Conservation (phyloP, 1,140 invertebrate genomes). For the Oryctes rhinoceros region DNA sequence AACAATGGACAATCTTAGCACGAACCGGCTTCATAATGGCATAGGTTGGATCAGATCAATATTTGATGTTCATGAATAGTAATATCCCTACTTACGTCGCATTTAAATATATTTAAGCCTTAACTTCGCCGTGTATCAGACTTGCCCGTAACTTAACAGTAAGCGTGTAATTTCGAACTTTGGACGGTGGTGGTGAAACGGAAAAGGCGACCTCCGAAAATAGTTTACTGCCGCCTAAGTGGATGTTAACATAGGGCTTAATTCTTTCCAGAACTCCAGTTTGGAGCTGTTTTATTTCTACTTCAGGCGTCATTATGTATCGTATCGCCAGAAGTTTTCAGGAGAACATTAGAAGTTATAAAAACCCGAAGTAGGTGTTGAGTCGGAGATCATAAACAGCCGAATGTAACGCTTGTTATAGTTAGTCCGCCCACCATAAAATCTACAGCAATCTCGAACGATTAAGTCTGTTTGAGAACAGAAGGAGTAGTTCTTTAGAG, state of each 20-base stretch:
- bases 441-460: neutral
- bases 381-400: conserved; percentile 7
- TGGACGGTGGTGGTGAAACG: neutral
- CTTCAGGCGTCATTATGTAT: conserved; percentile 7
- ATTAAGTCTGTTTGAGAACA: neutral
- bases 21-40: conserved; percentile 3
- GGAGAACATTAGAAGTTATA: conserved; percentile 1
- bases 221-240: conserved; percentile 30
- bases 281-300: conserved; percentile 14
- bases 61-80: conserved; percentile 21
- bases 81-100: conserved; percentile 31
- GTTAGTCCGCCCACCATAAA: neutral
- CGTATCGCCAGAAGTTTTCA: conserved; percentile 1
- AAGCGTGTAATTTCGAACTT: conserved; percentile 2
- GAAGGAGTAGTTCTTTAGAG: neutral
- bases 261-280: conserved; percentile 28
- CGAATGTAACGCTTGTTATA: neutral
- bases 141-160: conserved; percentile 10
- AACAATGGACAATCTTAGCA: conserved; percentile 11
- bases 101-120: conserved; percentile 30
- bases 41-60: conserved; percentile 5
- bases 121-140: neutral
- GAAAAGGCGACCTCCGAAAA: conserved; percentile 10
- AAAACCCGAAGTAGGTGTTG: conserved; percentile 25
- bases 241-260: conserved; percentile 23